Percentiles rank a stretch among this genome's conserved stretches.
Evolutionary conservation across 1,140 invertebrate genomes (phyloP).

Genomic region (Pteromalus puparum): DNA sequence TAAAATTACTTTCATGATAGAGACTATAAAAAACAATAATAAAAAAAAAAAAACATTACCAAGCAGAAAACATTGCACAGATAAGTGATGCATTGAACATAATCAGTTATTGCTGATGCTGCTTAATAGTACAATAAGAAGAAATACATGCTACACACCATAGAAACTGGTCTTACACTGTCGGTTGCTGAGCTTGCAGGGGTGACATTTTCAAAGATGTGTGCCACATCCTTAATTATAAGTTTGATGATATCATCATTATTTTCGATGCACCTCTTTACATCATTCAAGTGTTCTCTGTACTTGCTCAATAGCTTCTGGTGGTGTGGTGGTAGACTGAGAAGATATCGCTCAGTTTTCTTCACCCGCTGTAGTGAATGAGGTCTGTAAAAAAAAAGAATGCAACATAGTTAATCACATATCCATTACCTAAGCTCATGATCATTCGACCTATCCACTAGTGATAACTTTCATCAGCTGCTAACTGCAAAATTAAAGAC

Average conservation of each 20-base stretch:
- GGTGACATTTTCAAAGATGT: constrained; percentile 89
- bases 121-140: constrained; percentile 32
- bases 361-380: constrained; percentile 81
- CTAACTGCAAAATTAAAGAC: neutral
- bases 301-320: constrained; percentile 86
- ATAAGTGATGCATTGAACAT: neutral
- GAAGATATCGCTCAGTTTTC: constrained; percentile 85
- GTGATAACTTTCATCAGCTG: neutral
- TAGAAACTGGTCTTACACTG: constrained; percentile 70
- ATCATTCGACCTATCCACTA: constrained; percentile 4
- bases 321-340: constrained; percentile 84
- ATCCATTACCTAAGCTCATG: neutral
- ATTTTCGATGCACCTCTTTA: constrained; percentile 87
- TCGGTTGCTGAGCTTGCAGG: constrained; percentile 71
- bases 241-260: constrained; percentile 90
- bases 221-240: constrained; percentile 88
- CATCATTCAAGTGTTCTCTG: constrained; percentile 82
- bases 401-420: constrained; percentile 32
- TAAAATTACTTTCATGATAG: neutral
- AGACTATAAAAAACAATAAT: constrained; percentile 11
- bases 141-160: constrained; percentile 56
- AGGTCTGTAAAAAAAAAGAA: constrained; percentile 71
- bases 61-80: neutral
- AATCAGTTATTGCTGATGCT: neutral
- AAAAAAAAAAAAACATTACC: neutral